Evolutionary conservation across 2,797 vertebrate genomes (phyloP), one percentile per base, ranked within the genome.

Genomic region (Schizopygopsis pylzovi): DNA sequence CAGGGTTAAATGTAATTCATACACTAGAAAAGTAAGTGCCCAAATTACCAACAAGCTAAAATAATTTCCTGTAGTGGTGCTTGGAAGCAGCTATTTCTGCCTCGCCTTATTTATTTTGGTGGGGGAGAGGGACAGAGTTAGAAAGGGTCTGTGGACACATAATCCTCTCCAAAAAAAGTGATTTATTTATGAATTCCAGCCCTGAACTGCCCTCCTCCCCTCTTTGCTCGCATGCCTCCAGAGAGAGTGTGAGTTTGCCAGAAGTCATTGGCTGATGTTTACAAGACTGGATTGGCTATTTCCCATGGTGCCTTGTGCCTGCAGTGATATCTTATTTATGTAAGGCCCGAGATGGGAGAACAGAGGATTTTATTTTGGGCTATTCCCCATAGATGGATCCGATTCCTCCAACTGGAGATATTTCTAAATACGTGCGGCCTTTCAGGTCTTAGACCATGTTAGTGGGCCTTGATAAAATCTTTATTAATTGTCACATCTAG

Each of bases 311-410:
- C 94, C 93, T 92, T 95, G 93, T 93, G 95, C 94, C 93, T 94
- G 93, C 92, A 91, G 93, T 91, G 93, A 95, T 95, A 95, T 96
- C 95, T 96, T 95, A 96, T 96, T 96, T 96, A 95, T 95, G 95
- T 94, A 95, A 96, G 93, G 91, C 93, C 90, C 84, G 94, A 95
- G 96, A 95, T 94, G 95, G 94, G 94, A 95, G 95, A 96, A 95
- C 94, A 94, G 93, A 94, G 93, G 92, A 92, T 94, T 95, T 95
- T 96, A 96, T 96, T 96, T 96, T 95, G 87, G 94, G 94, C 92
- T 95, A 94, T 95, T 96, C 95, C 96, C 96, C 94, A 92, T 92
- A 95, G 95, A 96, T 94, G 93, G 95, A 93, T 95, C 93, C 89
- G 89, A 94, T 95, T 94, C 93, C 93, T 95, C 88, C 92, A 85